Evolutionary conservation across 2,797 vertebrate genomes (phyloP).

Genomic region (Molossus alvarezi): DNA sequence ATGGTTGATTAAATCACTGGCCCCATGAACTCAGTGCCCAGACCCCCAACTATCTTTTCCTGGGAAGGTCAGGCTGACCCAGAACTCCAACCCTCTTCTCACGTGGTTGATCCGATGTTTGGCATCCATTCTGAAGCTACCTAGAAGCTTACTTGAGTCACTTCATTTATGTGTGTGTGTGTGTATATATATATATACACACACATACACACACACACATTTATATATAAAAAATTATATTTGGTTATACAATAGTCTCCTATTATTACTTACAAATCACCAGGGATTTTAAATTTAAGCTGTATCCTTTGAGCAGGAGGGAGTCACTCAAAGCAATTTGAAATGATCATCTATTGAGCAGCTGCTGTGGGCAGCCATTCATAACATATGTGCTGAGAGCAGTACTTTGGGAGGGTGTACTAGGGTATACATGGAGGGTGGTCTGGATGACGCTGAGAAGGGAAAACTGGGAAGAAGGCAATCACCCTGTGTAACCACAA

Average conservation of each 20-base stretch:
- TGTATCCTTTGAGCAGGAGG: neutral
- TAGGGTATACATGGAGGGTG: neutral
- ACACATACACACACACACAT: no score
- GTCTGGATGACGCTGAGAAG: neutral
- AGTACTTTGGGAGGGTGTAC: neutral
- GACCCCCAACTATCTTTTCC: neutral
- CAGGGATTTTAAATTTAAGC: neutral
- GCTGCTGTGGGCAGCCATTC: neutral
- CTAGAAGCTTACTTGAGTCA: neutral
- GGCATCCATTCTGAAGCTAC: neutral
- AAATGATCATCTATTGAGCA: conserved; percentile 9
- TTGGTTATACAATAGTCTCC: neutral
- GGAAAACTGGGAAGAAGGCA: neutral
- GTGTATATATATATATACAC: no score
- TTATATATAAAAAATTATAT: no score
- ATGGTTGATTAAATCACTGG: neutral
- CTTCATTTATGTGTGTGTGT: neutral
- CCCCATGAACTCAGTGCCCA: neutral
- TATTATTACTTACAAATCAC: neutral
- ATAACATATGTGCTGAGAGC: neutral
- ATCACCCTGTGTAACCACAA: neutral
- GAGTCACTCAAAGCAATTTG: conserved; percentile 1
- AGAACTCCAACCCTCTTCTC: neutral
- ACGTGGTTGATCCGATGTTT: neutral
- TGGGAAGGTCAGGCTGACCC: neutral